Evolutionary conservation across 2,113 vertebrate species (phyloP).

Genomic region (Dolichallabes microphthalmus): DNA sequence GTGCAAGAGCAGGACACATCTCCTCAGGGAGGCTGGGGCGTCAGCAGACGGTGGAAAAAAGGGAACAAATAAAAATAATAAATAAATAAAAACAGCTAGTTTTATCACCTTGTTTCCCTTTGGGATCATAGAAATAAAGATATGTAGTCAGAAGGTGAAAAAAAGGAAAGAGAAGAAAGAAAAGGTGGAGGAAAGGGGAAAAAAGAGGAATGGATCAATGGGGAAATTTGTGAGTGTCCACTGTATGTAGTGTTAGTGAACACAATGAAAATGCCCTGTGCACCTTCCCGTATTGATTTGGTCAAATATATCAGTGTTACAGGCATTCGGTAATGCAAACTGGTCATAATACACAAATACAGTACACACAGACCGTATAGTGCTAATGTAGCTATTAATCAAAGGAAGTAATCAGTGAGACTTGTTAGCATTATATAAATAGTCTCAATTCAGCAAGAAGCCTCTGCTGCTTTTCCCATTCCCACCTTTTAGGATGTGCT

Average conservation of each 20-base stretch:
- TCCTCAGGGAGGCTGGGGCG: neutral
- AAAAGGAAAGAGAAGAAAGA: neutral
- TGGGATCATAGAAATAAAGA: neutral
- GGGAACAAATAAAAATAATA: neutral
- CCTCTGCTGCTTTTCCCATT: neutral
- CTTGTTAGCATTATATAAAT: slow-evolving; percentile 4
- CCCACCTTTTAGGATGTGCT: neutral
- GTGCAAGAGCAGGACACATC: neutral
- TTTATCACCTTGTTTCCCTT: neutral
- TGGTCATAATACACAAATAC: neutral
- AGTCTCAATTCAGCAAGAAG: neutral
- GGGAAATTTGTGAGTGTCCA: neutral
- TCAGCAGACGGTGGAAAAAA: neutral
- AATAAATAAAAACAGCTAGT: neutral
- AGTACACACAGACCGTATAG: neutral
- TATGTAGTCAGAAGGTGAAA: neutral
- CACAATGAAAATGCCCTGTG: neutral
- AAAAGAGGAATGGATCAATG: neutral
- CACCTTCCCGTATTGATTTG: neutral
- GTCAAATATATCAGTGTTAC: neutral
- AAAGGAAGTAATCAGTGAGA: neutral
- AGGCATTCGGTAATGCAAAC: neutral
- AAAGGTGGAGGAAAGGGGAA: neutral
- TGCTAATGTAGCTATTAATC: neutral
- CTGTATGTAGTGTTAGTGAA: neutral